Conservation (phyloP, 2,888 invertebrate genomes). For the Pecten maximus region DNA sequence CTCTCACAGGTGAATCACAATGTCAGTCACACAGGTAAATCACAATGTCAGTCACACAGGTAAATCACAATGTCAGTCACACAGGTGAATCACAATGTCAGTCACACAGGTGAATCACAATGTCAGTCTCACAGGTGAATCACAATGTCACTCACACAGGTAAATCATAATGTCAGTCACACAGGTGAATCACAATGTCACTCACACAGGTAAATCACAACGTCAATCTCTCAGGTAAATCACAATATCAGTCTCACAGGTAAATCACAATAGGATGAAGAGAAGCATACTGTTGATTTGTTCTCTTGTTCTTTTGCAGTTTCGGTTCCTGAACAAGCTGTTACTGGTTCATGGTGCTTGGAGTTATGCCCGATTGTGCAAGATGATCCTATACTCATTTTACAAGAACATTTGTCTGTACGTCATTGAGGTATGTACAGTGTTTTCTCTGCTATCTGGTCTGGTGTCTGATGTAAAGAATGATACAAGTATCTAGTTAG, state of each 20-base stretch:
- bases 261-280: not conserved
- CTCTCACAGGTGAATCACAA: not conserved
- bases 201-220: not conserved
- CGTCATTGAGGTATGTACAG: conserved; percentile 92
- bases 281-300: not conserved
- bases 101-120: not conserved
- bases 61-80: not conserved
- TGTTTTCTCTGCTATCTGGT: not conserved
- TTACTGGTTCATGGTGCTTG: conserved; percentile 98
- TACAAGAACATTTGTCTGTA: conserved; percentile 99
- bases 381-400: conserved; percentile 98
- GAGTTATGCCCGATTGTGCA: conserved; percentile 99
- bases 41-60: not conserved
- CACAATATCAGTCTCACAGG: not conserved
- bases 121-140: not conserved
- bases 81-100: not conserved
- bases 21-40: not conserved
- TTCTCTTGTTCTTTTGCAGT: conserved; percentile 85
- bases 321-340: conserved; percentile 94
- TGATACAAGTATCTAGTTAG: too few species aligned
- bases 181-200: not conserved
- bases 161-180: not conserved
- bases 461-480: not conserved
- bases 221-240: not conserved
- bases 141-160: not conserved